Conservation (phyloP, 2,797 vertebrate genomes). For the Parauchenoglanis ngamensis region DNA sequence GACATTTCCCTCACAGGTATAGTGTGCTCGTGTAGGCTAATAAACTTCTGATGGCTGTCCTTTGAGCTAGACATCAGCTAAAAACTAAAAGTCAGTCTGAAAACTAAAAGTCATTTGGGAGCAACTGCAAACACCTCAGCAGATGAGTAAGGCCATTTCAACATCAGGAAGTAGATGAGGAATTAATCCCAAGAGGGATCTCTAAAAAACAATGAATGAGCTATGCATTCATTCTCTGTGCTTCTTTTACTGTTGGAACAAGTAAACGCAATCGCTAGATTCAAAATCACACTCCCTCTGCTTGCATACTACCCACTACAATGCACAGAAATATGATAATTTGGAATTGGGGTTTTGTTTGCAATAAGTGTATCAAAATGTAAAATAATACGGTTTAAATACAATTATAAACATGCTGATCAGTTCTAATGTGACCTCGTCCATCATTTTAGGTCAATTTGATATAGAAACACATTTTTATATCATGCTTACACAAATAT, state of each 20-base stretch:
- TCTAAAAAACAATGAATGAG: background rate
- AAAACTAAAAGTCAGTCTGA: constrained; percentile 16
- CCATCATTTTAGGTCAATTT: background rate
- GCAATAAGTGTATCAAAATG: background rate
- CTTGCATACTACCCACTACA: background rate
- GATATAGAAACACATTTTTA: background rate
- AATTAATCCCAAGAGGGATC: constrained; percentile 7
- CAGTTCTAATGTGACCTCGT: background rate
- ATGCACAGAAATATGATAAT: background rate
- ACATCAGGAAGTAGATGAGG: background rate
- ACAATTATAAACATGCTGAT: background rate
- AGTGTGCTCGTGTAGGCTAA: background rate
- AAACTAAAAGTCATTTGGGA: constrained; percentile 23
- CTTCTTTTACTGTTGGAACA: constrained; percentile 3
- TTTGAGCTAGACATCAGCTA: background rate
- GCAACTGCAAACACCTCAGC: constrained; percentile 13
- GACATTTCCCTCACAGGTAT: background rate
- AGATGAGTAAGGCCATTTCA: constrained; percentile 3
- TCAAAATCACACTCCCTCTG: background rate
- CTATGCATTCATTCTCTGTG: background rate
- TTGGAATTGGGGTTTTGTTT: background rate
- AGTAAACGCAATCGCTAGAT: constrained; percentile 9
- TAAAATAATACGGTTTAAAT: background rate
- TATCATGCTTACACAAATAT: background rate
- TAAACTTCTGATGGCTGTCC: background rate